Percentiles rank a stretch among this genome's conserved stretches.
These are phyloP conservation scores for Celastrina argiolus DNA, from an alignment of 2,888 invertebrate genomes.

Conservation along the genomic window DNA sequence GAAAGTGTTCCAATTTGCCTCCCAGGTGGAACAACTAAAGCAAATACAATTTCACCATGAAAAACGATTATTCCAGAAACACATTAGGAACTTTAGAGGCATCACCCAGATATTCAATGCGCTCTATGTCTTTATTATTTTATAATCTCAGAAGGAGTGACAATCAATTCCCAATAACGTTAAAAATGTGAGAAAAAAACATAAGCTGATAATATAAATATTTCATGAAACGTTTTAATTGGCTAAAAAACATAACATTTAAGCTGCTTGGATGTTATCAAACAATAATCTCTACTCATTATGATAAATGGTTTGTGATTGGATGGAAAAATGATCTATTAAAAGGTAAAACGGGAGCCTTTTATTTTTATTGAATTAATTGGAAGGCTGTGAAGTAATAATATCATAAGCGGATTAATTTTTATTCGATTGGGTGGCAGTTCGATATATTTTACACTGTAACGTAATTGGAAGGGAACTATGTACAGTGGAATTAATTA, in stretches of 20 bases:
- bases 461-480: conserved; percentile 11
- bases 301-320: neutral
- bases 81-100: too few species aligned
- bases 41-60: too few species aligned
- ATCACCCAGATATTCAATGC: too few species aligned
- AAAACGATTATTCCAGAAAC: too few species aligned
- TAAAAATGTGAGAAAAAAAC: too few species aligned
- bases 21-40: too few species aligned
- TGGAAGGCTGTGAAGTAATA: conserved; percentile 20
- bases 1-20: too few species aligned
- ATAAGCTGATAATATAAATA: neutral
- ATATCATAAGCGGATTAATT: conserved; percentile 22
- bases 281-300: conserved; percentile 15
- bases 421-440: conserved; percentile 18
- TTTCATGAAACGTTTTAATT: neutral
- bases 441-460: conserved; percentile 21
- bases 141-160: too few species aligned
- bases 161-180: too few species aligned
- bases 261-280: neutral
- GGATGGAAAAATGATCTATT: conserved; percentile 1
- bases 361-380: conserved; percentile 22
- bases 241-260: neutral
- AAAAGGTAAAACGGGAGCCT: conserved; percentile 16
- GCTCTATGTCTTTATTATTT: too few species aligned
- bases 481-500: neutral